Percentiles rank a stretch among this genome's conserved stretches.
Evolutionary conservation across 2,888 invertebrate species (phyloP).

Genomic region (Phengaris alcon): DNA sequence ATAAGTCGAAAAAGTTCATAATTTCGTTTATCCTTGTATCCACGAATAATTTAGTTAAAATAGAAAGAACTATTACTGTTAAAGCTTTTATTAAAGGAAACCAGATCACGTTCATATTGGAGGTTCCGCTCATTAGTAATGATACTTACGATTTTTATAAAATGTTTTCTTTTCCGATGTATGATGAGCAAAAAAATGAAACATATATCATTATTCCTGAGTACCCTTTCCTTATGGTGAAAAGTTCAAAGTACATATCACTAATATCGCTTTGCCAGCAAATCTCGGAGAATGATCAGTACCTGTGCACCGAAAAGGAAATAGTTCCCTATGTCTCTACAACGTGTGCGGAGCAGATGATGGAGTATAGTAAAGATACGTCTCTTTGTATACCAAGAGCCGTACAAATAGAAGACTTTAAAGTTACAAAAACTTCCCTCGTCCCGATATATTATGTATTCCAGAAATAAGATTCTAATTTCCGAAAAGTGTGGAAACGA

Average conservation of each 20-base stretch:
- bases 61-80: conserved; percentile 36
- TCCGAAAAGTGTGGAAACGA: conserved; percentile 25
- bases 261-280: too few species aligned
- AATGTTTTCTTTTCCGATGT: too few species aligned
- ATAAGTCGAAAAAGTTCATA: conserved; percentile 29
- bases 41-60: conserved; percentile 36
- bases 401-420: conserved; percentile 29
- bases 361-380: conserved; percentile 23
- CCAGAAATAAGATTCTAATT: conserved; percentile 1
- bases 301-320: conserved; percentile 29
- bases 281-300: too few species aligned
- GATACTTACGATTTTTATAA: too few species aligned
- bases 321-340: conserved; percentile 22
- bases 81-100: too few species aligned
- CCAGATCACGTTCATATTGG: too few species aligned
- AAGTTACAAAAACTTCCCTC: conserved; percentile 28
- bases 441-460: not conserved
- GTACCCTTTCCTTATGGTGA: too few species aligned
- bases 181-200: too few species aligned
- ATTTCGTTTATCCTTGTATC: conserved; percentile 32
- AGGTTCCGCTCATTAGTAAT: too few species aligned
- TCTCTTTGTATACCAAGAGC: conserved; percentile 23
- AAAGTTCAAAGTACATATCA: too few species aligned
- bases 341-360: conserved; percentile 27
- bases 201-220: too few species aligned